A percentile compares a stretch with the other conserved stretches of the same genome.
Evolutionary conservation across 2,113 vertebrate species (phyloP).

Genomic region (Trematocara nigrifrons): DNA sequence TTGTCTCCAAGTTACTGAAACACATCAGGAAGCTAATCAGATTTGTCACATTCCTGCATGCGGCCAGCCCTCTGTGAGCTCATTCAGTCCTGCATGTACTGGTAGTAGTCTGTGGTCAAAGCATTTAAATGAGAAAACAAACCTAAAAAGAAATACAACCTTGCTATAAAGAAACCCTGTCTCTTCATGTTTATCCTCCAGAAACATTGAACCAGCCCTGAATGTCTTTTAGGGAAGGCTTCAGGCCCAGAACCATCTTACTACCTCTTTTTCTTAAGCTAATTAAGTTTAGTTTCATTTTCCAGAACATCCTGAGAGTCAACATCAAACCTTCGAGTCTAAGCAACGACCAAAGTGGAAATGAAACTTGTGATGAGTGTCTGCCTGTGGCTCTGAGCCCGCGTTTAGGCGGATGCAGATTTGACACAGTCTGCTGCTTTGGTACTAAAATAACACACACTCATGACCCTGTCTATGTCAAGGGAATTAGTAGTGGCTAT

Average conservation of each 20-base stretch:
- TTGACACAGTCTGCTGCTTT: constrained; percentile 49
- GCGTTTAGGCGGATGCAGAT: constrained; percentile 3
- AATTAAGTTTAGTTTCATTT: not conserved
- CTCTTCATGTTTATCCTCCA: not conserved
- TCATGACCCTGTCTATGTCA: not conserved
- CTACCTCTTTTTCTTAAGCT: not conserved
- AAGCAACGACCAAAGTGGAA: constrained; percentile 3
- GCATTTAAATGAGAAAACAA: not conserved
- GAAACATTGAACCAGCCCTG: not conserved
- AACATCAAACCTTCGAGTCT: not conserved
- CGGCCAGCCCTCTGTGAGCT: constrained; percentile 22
- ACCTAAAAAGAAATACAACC: not conserved
- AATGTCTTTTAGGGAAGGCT: not conserved
- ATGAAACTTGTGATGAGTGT: not conserved
- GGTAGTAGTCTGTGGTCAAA: constrained; percentile 19
- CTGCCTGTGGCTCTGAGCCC: not conserved
- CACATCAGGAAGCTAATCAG: not conserved
- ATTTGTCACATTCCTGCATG: constrained; percentile 17
- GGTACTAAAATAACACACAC: constrained; percentile 44
- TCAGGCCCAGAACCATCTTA: not conserved
- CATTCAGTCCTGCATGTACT: not conserved
- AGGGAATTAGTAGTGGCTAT: not conserved
- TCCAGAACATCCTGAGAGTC: not conserved
- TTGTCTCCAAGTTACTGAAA: constrained; percentile 19
- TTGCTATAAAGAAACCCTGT: constrained; percentile 10